These are phyloP conservation scores for Caenorhabditis japonica DNA, from an alignment of 2,888 invertebrate species.

Conservation along the genomic window DNA sequence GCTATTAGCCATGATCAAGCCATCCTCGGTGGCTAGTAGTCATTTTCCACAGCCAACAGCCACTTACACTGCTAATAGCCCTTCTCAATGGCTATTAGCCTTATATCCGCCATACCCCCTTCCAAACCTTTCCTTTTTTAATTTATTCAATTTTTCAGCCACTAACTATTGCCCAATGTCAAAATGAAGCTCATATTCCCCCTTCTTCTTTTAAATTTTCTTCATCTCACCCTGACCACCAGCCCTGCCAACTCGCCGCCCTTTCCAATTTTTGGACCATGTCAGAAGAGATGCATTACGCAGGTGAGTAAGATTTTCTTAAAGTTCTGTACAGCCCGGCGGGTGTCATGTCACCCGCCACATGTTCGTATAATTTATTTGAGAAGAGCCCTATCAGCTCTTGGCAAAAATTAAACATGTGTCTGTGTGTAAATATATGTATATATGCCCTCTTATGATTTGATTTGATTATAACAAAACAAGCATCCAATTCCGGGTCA, in stretches of 20 bases:
- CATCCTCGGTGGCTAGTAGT: too few species aligned
- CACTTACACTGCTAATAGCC: too few species aligned
- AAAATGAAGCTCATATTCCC: constrained; percentile 34
- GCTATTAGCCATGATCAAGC: too few species aligned
- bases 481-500: too few species aligned
- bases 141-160: constrained; percentile 12
- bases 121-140: constrained; percentile 5
- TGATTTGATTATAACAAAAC: too few species aligned
- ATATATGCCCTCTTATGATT: constrained; percentile 21
- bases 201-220: neutral
- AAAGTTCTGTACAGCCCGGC: neutral
- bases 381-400: constrained; percentile 19
- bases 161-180: constrained; percentile 22
- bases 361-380: constrained; percentile 44
- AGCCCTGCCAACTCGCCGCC: constrained; percentile 26
- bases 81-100: too few species aligned
- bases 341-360: constrained; percentile 4
- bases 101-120: neutral
- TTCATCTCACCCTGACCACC: neutral
- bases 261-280: constrained; percentile 44
- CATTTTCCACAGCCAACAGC: too few species aligned
- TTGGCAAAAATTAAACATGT: constrained; percentile 38
- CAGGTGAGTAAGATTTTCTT: constrained; percentile 33
- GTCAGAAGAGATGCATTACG: constrained; percentile 46
- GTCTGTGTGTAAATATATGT: neutral